Evolutionary conservation across 1,140 invertebrate species (phyloP).

Genomic region (Stegodyphus mimosarum): DNA sequence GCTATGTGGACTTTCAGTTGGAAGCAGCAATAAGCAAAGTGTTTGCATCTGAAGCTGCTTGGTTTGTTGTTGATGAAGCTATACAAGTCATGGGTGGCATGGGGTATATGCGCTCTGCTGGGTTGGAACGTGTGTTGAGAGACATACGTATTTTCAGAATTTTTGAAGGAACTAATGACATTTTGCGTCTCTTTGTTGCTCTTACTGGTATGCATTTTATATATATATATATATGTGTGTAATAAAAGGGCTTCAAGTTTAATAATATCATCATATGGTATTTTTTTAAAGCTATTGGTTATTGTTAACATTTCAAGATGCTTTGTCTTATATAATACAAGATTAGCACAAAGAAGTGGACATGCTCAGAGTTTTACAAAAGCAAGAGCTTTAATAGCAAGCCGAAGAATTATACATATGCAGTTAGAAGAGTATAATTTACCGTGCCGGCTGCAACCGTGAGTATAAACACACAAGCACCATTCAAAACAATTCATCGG

Average conservation of each 20-base stretch:
- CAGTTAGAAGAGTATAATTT: no score
- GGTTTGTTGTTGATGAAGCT: conserved; percentile 95
- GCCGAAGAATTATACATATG: no score
- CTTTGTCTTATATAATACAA: neutral
- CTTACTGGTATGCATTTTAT: conserved; percentile 79
- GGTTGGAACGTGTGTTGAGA: conserved; percentile 90
- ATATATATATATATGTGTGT: neutral
- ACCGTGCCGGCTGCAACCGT: no score
- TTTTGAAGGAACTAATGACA: conserved; percentile 99
- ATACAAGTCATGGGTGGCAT: conserved; percentile 95
- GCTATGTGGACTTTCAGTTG: conserved; percentile 76
- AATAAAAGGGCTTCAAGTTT: neutral
- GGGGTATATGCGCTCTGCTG: conserved; percentile 95
- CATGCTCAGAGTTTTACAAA: no score
- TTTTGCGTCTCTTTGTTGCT: conserved; percentile 95
- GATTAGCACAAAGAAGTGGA: neutral
- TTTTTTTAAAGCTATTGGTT: neutral
- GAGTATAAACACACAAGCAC: no score
- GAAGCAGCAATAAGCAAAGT: conserved; percentile 99
- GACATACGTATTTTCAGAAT: conserved; percentile 98
- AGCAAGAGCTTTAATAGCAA: no score
- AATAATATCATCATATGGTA: neutral
- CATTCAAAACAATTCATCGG: no score
- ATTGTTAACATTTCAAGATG: neutral
- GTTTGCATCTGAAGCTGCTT: conserved; percentile 89